Evolutionary conservation across 2,888 invertebrate genomes (phyloP).

Genomic region (Agonopterix subpropinquella): DNA sequence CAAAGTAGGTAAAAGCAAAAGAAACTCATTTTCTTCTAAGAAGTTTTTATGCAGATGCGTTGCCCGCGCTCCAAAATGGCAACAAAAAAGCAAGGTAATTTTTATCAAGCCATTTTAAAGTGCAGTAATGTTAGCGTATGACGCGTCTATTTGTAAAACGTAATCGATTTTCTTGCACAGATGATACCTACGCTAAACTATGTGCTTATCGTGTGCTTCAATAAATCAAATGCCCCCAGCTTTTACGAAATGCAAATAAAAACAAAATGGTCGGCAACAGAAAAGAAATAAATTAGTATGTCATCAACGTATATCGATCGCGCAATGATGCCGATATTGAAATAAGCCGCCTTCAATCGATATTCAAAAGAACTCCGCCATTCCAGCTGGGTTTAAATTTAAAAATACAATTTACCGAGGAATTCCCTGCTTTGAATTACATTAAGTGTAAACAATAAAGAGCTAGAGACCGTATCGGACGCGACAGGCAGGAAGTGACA

Average conservation of each 20-base stretch:
- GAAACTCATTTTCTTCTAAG: too few species aligned
- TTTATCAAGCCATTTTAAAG: too few species aligned
- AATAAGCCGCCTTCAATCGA: constrained; percentile 52
- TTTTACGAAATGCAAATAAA: constrained; percentile 7
- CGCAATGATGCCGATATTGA: constrained; percentile 52
- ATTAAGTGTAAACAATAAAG: constrained; percentile 75
- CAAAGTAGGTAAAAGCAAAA: too few species aligned
- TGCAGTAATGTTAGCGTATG: too few species aligned
- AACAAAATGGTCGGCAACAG: constrained; percentile 26
- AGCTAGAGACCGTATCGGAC: constrained; percentile 67
- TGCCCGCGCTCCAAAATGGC: too few species aligned
- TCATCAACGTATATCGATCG: constrained; percentile 57
- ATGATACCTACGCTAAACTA: too few species aligned
- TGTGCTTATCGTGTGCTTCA: too few species aligned
- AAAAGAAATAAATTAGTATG: constrained; percentile 53
- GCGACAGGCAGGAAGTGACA: constrained; percentile 68
- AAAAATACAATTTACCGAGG: constrained; percentile 70
- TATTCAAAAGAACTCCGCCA: constrained; percentile 43
- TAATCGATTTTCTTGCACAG: too few species aligned
- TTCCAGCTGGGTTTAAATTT: constrained; percentile 55
- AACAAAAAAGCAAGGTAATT: too few species aligned
- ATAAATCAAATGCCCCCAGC: too few species aligned
- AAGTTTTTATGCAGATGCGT: too few species aligned
- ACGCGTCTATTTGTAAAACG: too few species aligned
- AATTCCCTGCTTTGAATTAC: constrained; percentile 74